A percentile compares a stretch with the other conserved stretches of the same genome.
These are phyloP conservation scores for Eospalax fontanierii DNA, from an alignment of 2,797 vertebrate species.

Conservation along the genomic window DNA sequence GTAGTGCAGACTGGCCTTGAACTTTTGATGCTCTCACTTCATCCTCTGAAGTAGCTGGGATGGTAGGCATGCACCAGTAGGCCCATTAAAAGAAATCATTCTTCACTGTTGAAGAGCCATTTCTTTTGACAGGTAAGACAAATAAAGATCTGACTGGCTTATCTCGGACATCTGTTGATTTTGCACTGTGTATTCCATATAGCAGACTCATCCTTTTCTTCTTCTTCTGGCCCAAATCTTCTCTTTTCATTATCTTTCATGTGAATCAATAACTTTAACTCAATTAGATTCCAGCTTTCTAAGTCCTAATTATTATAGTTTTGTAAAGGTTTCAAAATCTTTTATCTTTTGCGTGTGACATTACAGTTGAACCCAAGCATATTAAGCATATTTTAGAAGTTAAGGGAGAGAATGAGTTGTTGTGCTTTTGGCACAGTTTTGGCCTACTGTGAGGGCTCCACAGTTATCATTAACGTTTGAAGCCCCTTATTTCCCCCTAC, in stretches of 20 bases:
- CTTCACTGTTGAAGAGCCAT: neutral
- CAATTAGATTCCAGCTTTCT: neutral
- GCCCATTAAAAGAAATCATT: neutral
- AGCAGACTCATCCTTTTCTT: neutral
- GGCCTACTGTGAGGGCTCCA: neutral
- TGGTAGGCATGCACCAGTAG: neutral
- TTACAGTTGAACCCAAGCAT: constrained; percentile 10
- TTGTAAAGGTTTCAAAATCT: constrained; percentile 40
- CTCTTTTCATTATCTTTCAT: neutral
- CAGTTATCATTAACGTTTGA: neutral
- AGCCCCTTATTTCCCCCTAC: neutral
- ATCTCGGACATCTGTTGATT: neutral
- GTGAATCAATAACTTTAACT: constrained; percentile 2
- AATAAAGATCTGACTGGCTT: neutral
- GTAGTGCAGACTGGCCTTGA: neutral
- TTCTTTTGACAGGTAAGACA: neutral
- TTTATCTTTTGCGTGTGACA: constrained; percentile 16
- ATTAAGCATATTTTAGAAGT: neutral
- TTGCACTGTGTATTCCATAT: neutral
- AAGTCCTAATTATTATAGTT: neutral
- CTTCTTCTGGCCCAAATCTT: neutral
- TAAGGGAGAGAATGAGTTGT: neutral
- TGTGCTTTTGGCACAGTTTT: neutral
- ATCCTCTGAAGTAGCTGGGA: too few relatives aligned
- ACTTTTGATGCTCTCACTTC: neutral